Conservation (phyloP, 2,888 invertebrate species). For the Portevinia maculata region DNA sequence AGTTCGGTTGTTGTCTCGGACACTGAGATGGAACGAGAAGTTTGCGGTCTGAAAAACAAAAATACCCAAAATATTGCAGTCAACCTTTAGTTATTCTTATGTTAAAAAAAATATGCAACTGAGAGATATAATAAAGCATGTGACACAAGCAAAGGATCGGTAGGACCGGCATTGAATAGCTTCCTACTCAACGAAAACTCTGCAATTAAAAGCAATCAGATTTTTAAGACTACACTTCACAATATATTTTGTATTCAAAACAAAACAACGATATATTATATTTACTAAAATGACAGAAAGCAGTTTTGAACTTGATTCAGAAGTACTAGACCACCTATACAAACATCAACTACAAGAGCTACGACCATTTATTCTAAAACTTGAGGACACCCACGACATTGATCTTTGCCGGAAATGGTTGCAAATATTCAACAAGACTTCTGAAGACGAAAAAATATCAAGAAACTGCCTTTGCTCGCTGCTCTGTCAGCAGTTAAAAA, state of each 20-base stretch:
- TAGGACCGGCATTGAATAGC: too few species aligned
- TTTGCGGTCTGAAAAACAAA: slow-evolving; percentile 78
- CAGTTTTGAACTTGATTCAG: slow-evolving; percentile 73
- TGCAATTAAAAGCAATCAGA: too few species aligned
- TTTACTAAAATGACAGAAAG: slow-evolving; percentile 42
- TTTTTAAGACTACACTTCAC: too few species aligned
- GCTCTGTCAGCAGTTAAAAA: slow-evolving; percentile 78
- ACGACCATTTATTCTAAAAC: slow-evolving; percentile 75
- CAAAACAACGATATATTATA: neutral
- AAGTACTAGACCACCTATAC: slow-evolving; percentile 76
- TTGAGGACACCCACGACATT: slow-evolving; percentile 75
- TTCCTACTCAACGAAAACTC: neutral
- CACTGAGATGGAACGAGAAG: slow-evolving; percentile 80
- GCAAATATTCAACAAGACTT: slow-evolving; percentile 77
- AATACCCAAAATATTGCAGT: too few species aligned
- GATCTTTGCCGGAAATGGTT: slow-evolving; percentile 78
- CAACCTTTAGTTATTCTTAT: too few species aligned
- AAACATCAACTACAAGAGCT: slow-evolving; percentile 76
- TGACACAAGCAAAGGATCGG: too few species aligned
- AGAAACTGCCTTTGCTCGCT: slow-evolving; percentile 79
- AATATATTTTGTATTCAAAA: too few species aligned
- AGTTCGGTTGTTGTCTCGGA: slow-evolving; percentile 72
- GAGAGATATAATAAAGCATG: too few species aligned
- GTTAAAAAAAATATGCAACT: too few species aligned
- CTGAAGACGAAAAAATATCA: slow-evolving; percentile 77